Percentiles rank a stretch among this genome's conserved stretches.
Evolutionary conservation across 2,797 vertebrate species (phyloP).

Genomic region (Brachyrhaphis roseni): DNA sequence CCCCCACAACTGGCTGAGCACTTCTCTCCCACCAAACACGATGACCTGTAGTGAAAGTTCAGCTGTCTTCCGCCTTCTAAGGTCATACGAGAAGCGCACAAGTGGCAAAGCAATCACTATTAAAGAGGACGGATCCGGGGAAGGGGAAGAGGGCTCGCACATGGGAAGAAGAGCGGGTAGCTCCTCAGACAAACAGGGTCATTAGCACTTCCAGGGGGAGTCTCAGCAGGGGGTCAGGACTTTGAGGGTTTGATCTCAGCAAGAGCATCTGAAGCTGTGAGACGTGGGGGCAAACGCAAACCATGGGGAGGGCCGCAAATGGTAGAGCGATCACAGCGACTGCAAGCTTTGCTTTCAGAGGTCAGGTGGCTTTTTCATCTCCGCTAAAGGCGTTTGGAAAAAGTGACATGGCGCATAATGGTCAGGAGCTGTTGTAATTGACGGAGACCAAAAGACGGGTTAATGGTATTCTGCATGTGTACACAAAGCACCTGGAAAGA

Average conservation of each 20-base stretch:
- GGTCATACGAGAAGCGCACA: constrained; percentile 67
- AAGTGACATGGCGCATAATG: constrained; percentile 67
- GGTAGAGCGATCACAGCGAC: constrained; percentile 79
- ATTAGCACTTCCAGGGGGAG: constrained; percentile 78
- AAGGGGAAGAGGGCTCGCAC: constrained; percentile 6
- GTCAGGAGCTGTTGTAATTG: constrained; percentile 67
- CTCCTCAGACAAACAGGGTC: constrained; percentile 70
- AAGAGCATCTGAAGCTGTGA: constrained; percentile 70
- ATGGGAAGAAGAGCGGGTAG: constrained; percentile 46
- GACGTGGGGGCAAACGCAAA: constrained; percentile 74
- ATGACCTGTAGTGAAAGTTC: constrained; percentile 70
- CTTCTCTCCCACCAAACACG: constrained; percentile 60
- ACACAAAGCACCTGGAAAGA: constrained; percentile 43
- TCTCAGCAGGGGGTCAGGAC: constrained; percentile 56
- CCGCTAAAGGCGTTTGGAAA: constrained; percentile 57
- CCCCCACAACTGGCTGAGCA: constrained; percentile 29
- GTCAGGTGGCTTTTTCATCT: constrained; percentile 84
- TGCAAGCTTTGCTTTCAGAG: constrained; percentile 62
- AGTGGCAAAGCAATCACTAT: constrained; percentile 78
- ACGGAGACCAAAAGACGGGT: constrained; percentile 52
- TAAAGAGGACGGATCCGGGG: constrained; percentile 40
- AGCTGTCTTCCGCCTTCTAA: constrained; percentile 53
- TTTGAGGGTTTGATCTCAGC: constrained; percentile 74
- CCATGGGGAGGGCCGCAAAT: constrained; percentile 76
- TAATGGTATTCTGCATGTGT: constrained; percentile 57